phyloP scores from a whole-genome alignment of 2,113 vertebrate genomes.

The Amphilophus citrinellus region DNA sequence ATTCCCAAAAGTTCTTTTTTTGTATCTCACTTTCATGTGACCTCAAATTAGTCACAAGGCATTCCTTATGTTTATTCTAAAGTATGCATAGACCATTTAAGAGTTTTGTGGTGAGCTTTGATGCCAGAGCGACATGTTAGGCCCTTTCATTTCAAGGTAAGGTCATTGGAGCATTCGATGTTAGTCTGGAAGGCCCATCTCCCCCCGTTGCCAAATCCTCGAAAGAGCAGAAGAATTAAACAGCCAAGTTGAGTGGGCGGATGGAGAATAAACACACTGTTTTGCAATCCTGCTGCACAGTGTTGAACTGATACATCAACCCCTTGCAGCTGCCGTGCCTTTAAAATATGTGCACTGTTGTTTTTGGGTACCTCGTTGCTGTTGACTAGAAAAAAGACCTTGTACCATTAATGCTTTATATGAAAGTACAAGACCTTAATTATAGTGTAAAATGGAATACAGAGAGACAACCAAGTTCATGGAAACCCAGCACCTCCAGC shows the following conservation, averaged over 20 bases:
- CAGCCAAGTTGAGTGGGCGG: conserved; percentile 61
- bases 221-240: conserved; percentile 66
- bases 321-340: conserved; percentile 51
- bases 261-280: conserved; percentile 63
- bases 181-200: conserved; percentile 54
- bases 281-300: conserved; percentile 61
- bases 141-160: conserved; percentile 25
- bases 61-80: conserved; percentile 10
- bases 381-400: conserved; percentile 41
- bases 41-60: conserved; percentile 10
- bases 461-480: conserved; percentile 33
- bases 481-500: conserved; percentile 70
- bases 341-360: conserved; percentile 51
- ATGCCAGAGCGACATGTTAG: conserved; percentile 25
- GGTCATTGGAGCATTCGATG: conserved; percentile 43
- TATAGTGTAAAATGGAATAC: conserved; percentile 40
- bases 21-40: conserved; percentile 9
- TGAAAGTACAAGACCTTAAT: conserved; percentile 37
- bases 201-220: conserved; percentile 63
- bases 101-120: conserved; percentile 9
- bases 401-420: conserved; percentile 23
- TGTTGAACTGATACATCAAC: conserved; percentile 54
- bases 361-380: conserved; percentile 43
- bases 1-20: conserved; percentile 8
- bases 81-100: not conserved